Evolutionary conservation across 2,888 invertebrate genomes (phyloP).

Genomic region (Xanthorhoe spadicearia): DNA sequence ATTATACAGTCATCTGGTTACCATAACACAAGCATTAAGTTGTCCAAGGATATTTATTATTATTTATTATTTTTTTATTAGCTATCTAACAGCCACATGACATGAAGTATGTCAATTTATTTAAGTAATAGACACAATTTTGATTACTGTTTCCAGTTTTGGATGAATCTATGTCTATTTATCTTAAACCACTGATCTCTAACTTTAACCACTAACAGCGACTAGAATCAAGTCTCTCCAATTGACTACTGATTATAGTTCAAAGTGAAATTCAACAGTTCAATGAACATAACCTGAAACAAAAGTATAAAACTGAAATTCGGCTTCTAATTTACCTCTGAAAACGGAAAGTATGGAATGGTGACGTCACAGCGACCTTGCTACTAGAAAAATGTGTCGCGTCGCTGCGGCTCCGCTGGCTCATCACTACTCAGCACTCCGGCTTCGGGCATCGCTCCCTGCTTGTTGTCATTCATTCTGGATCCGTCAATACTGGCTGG

Average conservation of each 20-base stretch:
- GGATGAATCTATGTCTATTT: too few relatives aligned
- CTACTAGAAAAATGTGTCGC: conserved; percentile 85
- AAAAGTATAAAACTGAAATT: neutral
- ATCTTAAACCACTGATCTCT: too few relatives aligned
- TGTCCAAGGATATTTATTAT: too few relatives aligned
- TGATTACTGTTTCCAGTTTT: too few relatives aligned
- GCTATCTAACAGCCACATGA: too few relatives aligned
- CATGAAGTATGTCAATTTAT: too few relatives aligned
- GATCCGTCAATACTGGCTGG: conserved; percentile 22
- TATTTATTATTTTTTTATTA: too few relatives aligned
- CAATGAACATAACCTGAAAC: neutral
- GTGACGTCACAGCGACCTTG: conserved; percentile 84
- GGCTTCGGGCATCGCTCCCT: conserved; percentile 35
- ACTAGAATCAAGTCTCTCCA: neutral
- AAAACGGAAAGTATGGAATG: conserved; percentile 75
- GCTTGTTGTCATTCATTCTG: conserved; percentile 37
- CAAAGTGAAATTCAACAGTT: neutral
- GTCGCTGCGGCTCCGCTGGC: conserved; percentile 73
- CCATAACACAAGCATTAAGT: too few relatives aligned
- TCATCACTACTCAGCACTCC: conserved; percentile 65
- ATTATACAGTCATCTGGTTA: too few relatives aligned
- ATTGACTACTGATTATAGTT: neutral
- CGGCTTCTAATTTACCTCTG: conserved; percentile 35
- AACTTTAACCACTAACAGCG: neutral
- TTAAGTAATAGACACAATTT: too few relatives aligned